A percentile compares a stretch with the other conserved stretches of the same genome.
These are phyloP conservation scores for Sciurus niger DNA, from an alignment of 2,113 vertebrate species.

Conservation along the genomic window DNA sequence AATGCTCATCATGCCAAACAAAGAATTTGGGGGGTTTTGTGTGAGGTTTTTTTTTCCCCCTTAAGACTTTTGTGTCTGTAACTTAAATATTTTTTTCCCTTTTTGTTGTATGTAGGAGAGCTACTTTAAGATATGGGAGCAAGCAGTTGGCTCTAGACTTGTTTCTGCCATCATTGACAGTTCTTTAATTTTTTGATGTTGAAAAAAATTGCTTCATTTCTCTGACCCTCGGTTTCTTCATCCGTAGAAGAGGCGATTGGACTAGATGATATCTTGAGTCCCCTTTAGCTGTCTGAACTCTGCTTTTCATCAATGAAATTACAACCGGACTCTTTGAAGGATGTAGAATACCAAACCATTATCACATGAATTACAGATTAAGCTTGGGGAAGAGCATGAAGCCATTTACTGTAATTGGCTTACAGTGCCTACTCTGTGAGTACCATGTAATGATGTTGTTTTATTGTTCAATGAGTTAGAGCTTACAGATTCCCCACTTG, in stretches of 20 bases:
- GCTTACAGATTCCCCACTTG: background rate
- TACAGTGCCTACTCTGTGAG: background rate
- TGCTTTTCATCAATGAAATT: slow-evolving; percentile 26
- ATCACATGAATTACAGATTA: background rate
- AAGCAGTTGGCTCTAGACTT: background rate
- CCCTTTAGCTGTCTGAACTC: background rate
- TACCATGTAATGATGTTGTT: slow-evolving; percentile 21
- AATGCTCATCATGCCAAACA: background rate
- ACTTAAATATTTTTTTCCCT: background rate
- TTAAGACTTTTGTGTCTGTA: slow-evolving; percentile 19
- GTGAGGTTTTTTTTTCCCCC: background rate
- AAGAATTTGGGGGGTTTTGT: background rate
- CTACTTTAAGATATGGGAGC: background rate
- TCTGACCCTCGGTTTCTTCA: background rate
- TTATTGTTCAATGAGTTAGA: slow-evolving; percentile 31
- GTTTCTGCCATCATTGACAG: background rate
- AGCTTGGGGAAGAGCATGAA: slow-evolving; percentile 7
- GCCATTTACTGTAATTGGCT: slow-evolving; percentile 2
- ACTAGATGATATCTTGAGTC: background rate
- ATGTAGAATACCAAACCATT: background rate
- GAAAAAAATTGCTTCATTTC: background rate
- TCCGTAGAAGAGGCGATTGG: background rate
- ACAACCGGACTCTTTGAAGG: background rate
- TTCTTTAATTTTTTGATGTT: background rate
- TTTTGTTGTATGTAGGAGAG: background rate